Evolutionary conservation across 2,113 vertebrate species (phyloP), one percentile per base, ranked within the genome.

Genomic region (Hemiprocne comata): DNA sequence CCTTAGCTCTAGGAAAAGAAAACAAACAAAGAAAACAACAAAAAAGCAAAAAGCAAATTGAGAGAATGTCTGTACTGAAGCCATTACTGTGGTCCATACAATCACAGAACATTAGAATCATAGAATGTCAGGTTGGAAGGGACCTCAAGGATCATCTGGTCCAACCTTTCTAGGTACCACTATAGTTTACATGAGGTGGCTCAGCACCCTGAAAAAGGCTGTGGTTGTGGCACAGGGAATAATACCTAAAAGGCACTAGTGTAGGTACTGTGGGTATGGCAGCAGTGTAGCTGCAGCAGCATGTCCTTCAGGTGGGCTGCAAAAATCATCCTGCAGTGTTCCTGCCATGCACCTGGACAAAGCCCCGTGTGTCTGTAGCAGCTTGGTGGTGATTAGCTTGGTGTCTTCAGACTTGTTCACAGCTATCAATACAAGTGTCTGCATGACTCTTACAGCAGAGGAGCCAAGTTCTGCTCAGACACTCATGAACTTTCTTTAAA

Each of bases 251-350:
- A 66, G 21, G 18, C 44, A 33, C n/a, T 53, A 72, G 12, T 1
- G 2, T 25, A 62, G 53, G 48, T 80, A 13, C 61, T 40, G 13
- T 23, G 53, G 34, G 7, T 55, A 38, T 33, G 71, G 64, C 48
- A 86, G 25, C 42, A 38, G 31, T 8, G 11, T 3, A 74, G 53
- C 33, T 72, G 53, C 28, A 40, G 44, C 6, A 64, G 10, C 38
- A 66, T 4, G 1, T 3, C 0, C 0, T 48, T 74, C n/a, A 81
- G 42, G 38, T 18, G 21, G 13, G 24, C 50, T 79, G 25, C 55
- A 88, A 85, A 88, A 86, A 11, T 38, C n/a, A 11, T 42, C 53
- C n/a, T 24, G 17, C 21, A 83, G 51, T n/a, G 25, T 40, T 77
- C 54, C 61, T 46, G 33, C 29, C 29, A 26, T 34, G 14, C 26